A percentile compares a stretch with the other conserved stretches of the same genome.
Conservation (phyloP, 2,113 vertebrate genomes). For the Phylloscopus trochiloides region DNA sequence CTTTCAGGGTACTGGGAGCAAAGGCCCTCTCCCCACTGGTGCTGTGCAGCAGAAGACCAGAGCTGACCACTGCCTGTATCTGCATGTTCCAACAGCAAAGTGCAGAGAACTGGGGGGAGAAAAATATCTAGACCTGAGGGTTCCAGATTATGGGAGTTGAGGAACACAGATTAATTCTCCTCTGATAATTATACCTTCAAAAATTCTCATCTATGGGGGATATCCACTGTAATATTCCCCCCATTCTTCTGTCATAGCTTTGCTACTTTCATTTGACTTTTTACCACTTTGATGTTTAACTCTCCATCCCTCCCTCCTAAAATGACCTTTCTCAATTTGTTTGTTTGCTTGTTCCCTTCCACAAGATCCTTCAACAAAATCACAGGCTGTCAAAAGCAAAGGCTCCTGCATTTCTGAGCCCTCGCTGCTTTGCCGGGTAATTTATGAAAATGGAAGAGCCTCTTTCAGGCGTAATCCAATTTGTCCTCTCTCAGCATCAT, state of each 20-base stretch:
- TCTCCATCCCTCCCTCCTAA: background rate
- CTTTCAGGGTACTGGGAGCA: background rate
- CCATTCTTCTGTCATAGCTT: background rate
- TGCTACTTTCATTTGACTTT: background rate
- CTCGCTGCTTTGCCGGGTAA: background rate
- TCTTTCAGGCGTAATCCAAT: constrained; percentile 37
- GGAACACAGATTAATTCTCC: background rate
- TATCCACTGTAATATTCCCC: background rate
- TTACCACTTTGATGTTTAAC: background rate
- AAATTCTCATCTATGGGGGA: background rate
- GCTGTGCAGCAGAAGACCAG: background rate
- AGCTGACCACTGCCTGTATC: background rate
- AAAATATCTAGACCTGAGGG: background rate
- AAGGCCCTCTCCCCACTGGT: background rate
- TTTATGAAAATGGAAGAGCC: constrained; percentile 51
- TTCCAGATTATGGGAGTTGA: background rate
- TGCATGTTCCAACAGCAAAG: background rate
- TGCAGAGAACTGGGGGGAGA: background rate
- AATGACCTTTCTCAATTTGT: background rate
- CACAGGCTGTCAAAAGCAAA: background rate
- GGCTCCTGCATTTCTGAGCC: background rate
- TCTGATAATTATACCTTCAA: background rate
- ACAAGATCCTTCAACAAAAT: background rate
- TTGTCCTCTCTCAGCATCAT: constrained; percentile 33
- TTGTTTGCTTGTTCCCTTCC: background rate